Conservation (phyloP, 30 jellyfish, hydroid and myxozoan species). For the Aurelia aurita region DNA sequence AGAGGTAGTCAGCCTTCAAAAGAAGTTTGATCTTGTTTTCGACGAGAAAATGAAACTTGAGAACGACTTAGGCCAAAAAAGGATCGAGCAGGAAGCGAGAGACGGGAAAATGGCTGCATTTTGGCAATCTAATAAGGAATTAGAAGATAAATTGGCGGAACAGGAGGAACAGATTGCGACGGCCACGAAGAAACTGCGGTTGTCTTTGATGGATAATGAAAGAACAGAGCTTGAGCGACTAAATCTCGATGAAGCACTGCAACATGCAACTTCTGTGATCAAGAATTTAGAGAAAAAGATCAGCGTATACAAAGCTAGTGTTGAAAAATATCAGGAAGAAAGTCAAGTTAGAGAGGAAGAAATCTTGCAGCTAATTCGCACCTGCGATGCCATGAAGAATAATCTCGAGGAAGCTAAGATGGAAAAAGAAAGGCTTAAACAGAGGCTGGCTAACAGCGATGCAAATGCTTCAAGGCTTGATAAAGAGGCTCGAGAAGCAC, state of each 20-base stretch:
- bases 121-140: background rate
- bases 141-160: constrained; percentile 17
- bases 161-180: constrained; percentile 2
- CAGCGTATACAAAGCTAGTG: background rate
- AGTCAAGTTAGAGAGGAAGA: background rate
- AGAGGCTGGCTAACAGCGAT: background rate
- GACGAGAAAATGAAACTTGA: constrained; percentile 18
- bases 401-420: background rate
- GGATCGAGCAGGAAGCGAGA: background rate
- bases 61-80: background rate
- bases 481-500: background rate
- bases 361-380: background rate
- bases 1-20: background rate
- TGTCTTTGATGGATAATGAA: constrained; percentile 12
- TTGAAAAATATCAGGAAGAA: constrained; percentile 6
- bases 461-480: no score
- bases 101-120: constrained; percentile 24
- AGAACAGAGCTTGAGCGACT: constrained; percentile 6
- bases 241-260: constrained; percentile 12
- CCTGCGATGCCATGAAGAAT: background rate
- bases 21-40: background rate
- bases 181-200: background rate
- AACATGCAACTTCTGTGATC: constrained; percentile 1
- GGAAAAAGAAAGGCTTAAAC: constrained; percentile 5
- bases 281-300: constrained; percentile 20